Evolutionary conservation across 2,797 vertebrate species (phyloP).

Genomic region (Notamacropus eugenii): DNA sequence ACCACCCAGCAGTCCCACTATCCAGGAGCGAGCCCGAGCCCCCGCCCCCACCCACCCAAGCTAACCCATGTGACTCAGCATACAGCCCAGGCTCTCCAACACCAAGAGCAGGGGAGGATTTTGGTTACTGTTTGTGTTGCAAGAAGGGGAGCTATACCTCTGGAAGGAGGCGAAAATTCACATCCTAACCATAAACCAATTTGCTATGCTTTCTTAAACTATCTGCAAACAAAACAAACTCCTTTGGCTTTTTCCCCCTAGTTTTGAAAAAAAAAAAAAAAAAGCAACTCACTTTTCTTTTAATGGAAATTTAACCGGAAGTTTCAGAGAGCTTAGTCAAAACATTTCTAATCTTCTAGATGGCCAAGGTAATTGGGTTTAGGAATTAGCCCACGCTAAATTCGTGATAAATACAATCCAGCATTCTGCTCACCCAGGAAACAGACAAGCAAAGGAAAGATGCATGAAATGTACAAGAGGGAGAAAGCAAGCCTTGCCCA

Average conservation of each 20-base stretch:
- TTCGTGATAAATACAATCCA: conserved; percentile 8
- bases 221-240: conserved; percentile 68
- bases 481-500: conserved; percentile 1
- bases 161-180: conserved; percentile 61
- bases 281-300: conserved; percentile 39
- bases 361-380: conserved; percentile 49
- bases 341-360: conserved; percentile 44
- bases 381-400: conserved; percentile 25
- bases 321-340: conserved; percentile 48
- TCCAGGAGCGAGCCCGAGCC: conserved; percentile 75
- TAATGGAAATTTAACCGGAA: conserved; percentile 51
- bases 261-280: conserved; percentile 68
- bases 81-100: conserved; percentile 62
- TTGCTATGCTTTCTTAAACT: conserved; percentile 71
- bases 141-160: conserved; percentile 21
- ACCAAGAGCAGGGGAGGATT: conserved; percentile 50
- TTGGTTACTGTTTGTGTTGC: conserved; percentile 32
- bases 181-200: conserved; percentile 70
- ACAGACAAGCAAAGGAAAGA: conserved; percentile 50
- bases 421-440: conserved; percentile 45
- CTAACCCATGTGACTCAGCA: conserved; percentile 68
- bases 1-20: conserved; percentile 26
- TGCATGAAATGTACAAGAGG: conserved; percentile 14
- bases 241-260: conserved; percentile 34
- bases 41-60: conserved; percentile 60